phyloP scores from a whole-genome alignment of 2,888 invertebrate species.

The Ennomos fuscantarius region DNA sequence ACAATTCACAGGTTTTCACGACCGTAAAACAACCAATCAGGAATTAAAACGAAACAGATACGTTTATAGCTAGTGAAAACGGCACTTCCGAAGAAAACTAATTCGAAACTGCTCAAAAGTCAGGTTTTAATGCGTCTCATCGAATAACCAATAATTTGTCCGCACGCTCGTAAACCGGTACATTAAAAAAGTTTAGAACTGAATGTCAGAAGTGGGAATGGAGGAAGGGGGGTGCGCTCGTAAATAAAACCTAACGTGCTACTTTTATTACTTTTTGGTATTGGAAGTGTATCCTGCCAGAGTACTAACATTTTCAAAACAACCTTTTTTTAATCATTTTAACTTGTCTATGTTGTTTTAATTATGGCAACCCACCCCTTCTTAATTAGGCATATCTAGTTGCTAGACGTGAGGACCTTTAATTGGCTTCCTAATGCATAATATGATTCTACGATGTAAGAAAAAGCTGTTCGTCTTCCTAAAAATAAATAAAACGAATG shows the following conservation, averaged over 20 bases:
- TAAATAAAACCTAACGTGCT: constrained; percentile 57
- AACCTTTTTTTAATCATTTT: too few species aligned
- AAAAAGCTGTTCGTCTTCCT: too few species aligned
- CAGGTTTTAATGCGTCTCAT: constrained; percentile 45
- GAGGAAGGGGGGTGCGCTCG: constrained; percentile 47
- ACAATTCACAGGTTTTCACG: too few species aligned
- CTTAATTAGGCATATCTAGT: too few species aligned
- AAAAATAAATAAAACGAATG: too few species aligned
- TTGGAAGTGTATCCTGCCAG: constrained; percentile 3
- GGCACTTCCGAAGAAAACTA: constrained; percentile 35
- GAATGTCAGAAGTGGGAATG: constrained; percentile 50
- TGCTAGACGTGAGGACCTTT: too few species aligned
- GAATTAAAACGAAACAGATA: background rate
- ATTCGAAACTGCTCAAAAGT: constrained; percentile 33
- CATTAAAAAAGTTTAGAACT: constrained; percentile 62
- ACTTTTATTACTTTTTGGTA: constrained; percentile 41
- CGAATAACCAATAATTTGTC: constrained; percentile 56
- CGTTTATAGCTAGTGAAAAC: constrained; percentile 6
- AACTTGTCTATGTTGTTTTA: too few species aligned
- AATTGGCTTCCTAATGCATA: too few species aligned
- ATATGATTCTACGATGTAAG: too few species aligned
- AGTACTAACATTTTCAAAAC: too few species aligned
- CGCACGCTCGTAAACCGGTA: constrained; percentile 60
- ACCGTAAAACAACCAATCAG: too few species aligned
- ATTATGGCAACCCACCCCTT: too few species aligned